These are phyloP conservation scores for Xiphophorus hellerii DNA, from an alignment of 2,113 vertebrate species.

Conservation along the genomic window DNA sequence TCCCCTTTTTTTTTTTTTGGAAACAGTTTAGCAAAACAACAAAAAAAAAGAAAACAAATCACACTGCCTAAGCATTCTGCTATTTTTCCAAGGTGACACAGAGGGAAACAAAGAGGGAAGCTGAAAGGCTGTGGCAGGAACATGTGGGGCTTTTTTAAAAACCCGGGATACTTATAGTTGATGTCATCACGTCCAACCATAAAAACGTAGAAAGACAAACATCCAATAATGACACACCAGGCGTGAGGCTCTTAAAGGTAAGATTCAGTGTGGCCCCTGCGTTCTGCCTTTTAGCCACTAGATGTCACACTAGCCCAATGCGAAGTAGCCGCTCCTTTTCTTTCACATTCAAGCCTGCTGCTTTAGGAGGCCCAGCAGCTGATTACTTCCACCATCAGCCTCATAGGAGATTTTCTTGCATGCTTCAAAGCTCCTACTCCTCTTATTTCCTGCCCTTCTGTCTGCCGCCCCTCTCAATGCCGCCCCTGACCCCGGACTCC, in stretches of 20 bases:
- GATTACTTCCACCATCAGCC: not conserved
- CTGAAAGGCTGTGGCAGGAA: too few species aligned
- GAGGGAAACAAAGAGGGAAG: not conserved
- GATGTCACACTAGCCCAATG: slow-evolving; percentile 48
- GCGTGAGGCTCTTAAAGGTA: not conserved
- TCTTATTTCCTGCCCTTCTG: slow-evolving; percentile 23
- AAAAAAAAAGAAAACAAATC: too few species aligned
- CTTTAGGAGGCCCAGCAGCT: not conserved
- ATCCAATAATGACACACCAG: not conserved
- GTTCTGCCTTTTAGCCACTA: slow-evolving; percentile 44
- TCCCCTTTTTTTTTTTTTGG: slow-evolving; percentile 48
- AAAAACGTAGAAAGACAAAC: not conserved
- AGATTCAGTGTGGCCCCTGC: not conserved
- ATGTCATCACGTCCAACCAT: not conserved
- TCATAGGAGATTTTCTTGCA: not conserved
- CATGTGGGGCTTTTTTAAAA: not conserved
- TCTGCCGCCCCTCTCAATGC: slow-evolving; percentile 16
- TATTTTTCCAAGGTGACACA: not conserved
- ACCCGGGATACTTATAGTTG: not conserved
- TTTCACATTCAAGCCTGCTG: not conserved
- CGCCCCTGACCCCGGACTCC: slow-evolving; percentile 30
- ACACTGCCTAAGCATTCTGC: too few species aligned
- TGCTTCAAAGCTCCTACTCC: slow-evolving; percentile 25
- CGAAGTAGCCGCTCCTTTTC: not conserved
- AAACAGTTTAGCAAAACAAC: not conserved